phyloP scores from a whole-genome alignment of 2,888 invertebrate species.

The Pemphredon lugubris region DNA sequence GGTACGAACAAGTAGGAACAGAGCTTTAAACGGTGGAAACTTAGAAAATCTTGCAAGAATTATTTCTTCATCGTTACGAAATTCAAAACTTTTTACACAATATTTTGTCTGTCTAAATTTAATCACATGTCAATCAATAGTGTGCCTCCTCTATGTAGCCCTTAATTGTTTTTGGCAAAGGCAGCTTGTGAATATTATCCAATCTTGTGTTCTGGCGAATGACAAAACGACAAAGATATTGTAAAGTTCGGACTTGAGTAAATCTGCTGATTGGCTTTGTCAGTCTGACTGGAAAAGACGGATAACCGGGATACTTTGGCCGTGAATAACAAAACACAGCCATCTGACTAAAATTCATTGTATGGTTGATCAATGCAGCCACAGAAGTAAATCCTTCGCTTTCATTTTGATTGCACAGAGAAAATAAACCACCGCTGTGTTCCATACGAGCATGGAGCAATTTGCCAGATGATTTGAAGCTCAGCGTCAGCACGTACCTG shows the following conservation, averaged over 20 bases:
- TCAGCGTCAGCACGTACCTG: slow-evolving; percentile 87
- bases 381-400: slow-evolving; percentile 83
- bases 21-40: too few relatives aligned
- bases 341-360: slow-evolving; percentile 87
- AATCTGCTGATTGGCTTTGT: slow-evolving; percentile 89
- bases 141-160: slow-evolving; percentile 82
- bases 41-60: neutral
- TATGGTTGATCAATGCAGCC: slow-evolving; percentile 88
- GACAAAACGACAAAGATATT: slow-evolving; percentile 88
- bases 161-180: slow-evolving; percentile 84
- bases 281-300: slow-evolving; percentile 88
- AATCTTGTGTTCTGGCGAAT: slow-evolving; percentile 86
- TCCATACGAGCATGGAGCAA: slow-evolving; percentile 90
- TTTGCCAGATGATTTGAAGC: slow-evolving; percentile 87
- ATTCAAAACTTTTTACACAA: neutral
- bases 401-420: slow-evolving; percentile 84
- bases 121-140: slow-evolving; percentile 42
- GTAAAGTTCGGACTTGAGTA: slow-evolving; percentile 86
- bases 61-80: slow-evolving; percentile 14
- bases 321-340: slow-evolving; percentile 89
- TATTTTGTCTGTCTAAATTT: neutral
- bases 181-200: slow-evolving; percentile 87
- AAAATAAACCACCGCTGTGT: slow-evolving; percentile 86
- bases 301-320: slow-evolving; percentile 85
- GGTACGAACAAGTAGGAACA: too few relatives aligned